phyloP scores from a whole-genome alignment of 2,797 vertebrate genomes.

The Leucoraja ocellata region DNA sequence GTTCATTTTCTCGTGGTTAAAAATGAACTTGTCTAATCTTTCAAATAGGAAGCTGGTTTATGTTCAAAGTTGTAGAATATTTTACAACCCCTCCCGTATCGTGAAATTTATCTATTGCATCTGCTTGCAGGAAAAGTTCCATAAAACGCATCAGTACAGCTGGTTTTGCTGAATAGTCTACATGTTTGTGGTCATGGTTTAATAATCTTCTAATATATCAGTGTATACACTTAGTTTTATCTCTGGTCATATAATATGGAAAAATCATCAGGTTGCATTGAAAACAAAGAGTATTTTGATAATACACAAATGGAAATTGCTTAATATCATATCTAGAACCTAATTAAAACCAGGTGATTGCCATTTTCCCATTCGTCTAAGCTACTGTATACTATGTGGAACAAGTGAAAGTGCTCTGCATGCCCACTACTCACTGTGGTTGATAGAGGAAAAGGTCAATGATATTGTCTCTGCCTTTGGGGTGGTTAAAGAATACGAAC shows the following conservation, averaged over 20 bases:
- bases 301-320: not conserved
- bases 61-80: not conserved
- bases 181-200: not conserved
- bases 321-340: too few relatives aligned
- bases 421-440: constrained; percentile 78
- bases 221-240: not conserved
- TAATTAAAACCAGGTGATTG: too few relatives aligned
- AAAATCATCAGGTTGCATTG: not conserved
- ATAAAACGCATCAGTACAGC: not conserved
- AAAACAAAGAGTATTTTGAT: not conserved
- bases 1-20: constrained; percentile 51
- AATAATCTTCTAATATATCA: not conserved
- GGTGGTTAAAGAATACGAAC: constrained; percentile 97
- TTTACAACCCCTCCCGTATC: not conserved
- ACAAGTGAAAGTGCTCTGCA: not conserved
- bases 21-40: constrained; percentile 47
- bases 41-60: constrained; percentile 53
- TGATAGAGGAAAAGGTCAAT: constrained; percentile 96
- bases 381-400: not conserved
- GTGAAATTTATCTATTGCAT: not conserved
- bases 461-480: constrained; percentile 94
- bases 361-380: not conserved
- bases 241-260: not conserved
- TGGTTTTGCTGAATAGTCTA: not conserved
- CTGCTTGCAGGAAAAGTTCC: not conserved